Conservation (phyloP, 2,797 vertebrate species). For the Notamacropus eugenii region DNA sequence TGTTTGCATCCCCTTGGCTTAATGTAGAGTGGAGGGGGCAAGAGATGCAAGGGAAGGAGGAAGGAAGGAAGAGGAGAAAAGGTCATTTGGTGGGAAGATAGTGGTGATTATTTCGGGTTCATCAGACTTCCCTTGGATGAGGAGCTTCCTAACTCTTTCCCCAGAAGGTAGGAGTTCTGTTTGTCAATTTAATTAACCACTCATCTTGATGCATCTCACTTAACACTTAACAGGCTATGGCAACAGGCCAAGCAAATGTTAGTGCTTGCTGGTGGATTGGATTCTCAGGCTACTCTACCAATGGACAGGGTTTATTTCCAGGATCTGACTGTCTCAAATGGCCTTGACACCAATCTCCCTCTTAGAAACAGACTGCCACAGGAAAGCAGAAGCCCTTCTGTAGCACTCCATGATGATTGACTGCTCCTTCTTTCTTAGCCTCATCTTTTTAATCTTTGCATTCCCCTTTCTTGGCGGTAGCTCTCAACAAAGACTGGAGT, state of each 20-base stretch:
- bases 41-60: not conserved
- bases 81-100: not conserved
- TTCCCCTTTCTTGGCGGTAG: not conserved
- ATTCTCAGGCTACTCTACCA: not conserved
- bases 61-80: not conserved
- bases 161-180: not conserved
- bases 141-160: not conserved
- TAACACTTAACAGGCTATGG: not conserved
- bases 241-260: not conserved
- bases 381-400: not conserved
- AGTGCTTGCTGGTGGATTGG: not conserved
- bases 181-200: slow-evolving; percentile 1
- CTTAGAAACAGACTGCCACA: not conserved
- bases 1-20: not conserved
- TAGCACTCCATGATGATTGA: not conserved
- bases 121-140: not conserved
- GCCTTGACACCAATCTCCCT: not conserved
- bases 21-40: not conserved
- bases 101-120: not conserved
- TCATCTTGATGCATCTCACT: not conserved
- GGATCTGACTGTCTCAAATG: not conserved
- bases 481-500: not conserved
- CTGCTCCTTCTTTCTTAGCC: not conserved
- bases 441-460: not conserved
- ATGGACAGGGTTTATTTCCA: not conserved